These are phyloP conservation scores for Phortica variegata DNA, from an alignment of 1,140 invertebrate species.

Conservation along the genomic window DNA sequence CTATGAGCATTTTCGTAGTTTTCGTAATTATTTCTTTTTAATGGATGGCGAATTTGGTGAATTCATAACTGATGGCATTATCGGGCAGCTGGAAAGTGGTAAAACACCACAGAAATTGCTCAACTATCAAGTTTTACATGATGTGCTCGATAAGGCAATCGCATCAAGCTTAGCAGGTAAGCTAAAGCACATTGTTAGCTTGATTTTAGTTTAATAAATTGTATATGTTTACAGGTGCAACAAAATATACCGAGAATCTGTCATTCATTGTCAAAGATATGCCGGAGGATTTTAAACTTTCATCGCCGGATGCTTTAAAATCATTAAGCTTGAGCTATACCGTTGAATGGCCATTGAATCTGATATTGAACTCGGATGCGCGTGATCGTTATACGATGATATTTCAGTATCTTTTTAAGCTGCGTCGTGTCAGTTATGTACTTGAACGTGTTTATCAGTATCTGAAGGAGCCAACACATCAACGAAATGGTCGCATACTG, in stretches of 20 bases:
- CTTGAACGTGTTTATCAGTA: constrained; percentile 67
- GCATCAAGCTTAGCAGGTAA: constrained; percentile 44
- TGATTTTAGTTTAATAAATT: constrained; percentile 1
- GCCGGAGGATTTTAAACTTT: constrained; percentile 63
- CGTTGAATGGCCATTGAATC: constrained; percentile 74
- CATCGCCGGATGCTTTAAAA: constrained; percentile 66
- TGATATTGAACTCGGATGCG: constrained; percentile 70
- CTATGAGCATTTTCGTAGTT: constrained; percentile 68
- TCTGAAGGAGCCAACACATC: constrained; percentile 60
- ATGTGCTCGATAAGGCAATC: constrained; percentile 67
- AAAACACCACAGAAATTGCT: constrained; percentile 66
- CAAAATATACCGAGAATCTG: constrained; percentile 62
- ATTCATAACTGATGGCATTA: constrained; percentile 67
- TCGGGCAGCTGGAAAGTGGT: constrained; percentile 64
- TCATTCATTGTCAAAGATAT: constrained; percentile 62
- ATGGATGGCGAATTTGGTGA: constrained; percentile 75
- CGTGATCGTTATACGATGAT: constrained; percentile 70
- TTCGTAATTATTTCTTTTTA: constrained; percentile 74
- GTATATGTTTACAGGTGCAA: constrained; percentile 43
- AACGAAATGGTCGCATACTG: constrained; percentile 57
- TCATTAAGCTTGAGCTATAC: constrained; percentile 70
- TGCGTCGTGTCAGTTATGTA: constrained; percentile 72
- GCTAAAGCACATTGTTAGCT: not conserved
- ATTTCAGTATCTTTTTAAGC: constrained; percentile 73
- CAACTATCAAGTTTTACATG: constrained; percentile 67